A percentile compares a stretch with the other conserved stretches of the same genome.
Evolutionary conservation across 2,797 vertebrate species (phyloP).

Genomic region (Siniperca undulata): DNA sequence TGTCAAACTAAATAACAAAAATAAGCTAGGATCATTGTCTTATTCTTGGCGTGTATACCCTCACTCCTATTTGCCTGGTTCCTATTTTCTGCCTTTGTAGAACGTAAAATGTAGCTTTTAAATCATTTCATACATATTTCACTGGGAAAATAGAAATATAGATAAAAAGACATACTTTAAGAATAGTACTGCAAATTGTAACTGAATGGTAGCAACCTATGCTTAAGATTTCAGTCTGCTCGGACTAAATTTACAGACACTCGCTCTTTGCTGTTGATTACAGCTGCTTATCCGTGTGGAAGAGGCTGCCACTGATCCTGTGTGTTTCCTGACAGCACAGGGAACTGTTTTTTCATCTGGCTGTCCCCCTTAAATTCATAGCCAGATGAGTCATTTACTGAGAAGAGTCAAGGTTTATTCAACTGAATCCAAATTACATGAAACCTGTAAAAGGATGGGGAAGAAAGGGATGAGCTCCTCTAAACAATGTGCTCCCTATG

Average conservation of each 20-base stretch:
- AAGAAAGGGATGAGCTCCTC: conserved; percentile 27
- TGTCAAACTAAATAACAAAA: conserved; percentile 75
- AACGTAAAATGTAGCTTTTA: conserved; percentile 18
- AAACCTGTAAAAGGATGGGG: conserved; percentile 41
- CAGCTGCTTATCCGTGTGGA: conserved; percentile 75
- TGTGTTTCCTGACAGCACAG: conserved; percentile 67
- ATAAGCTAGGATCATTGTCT: conserved; percentile 60
- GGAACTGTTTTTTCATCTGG: conserved; percentile 66
- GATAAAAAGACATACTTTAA: conserved; percentile 13
- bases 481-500: conserved; percentile 43
- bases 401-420: conserved; percentile 62
- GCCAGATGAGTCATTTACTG: conserved; percentile 70
- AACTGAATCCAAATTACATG: conserved; percentile 65
- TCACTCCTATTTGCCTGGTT: conserved; percentile 20
- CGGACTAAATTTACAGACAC: conserved; percentile 59
- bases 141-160: conserved; percentile 18
- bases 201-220: background rate
- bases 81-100: conserved; percentile 14
- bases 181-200: conserved; percentile 18
- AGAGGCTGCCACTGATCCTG: conserved; percentile 65
- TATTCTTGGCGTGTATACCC: conserved; percentile 35
- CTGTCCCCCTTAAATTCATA: conserved; percentile 60
- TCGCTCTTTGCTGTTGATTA: conserved; percentile 63
- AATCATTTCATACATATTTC: conserved; percentile 26
- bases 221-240: conserved; percentile 43